These are phyloP conservation scores for Lates calcarifer DNA, from an alignment of 2,113 vertebrate genomes.

Conservation along the genomic window DNA sequence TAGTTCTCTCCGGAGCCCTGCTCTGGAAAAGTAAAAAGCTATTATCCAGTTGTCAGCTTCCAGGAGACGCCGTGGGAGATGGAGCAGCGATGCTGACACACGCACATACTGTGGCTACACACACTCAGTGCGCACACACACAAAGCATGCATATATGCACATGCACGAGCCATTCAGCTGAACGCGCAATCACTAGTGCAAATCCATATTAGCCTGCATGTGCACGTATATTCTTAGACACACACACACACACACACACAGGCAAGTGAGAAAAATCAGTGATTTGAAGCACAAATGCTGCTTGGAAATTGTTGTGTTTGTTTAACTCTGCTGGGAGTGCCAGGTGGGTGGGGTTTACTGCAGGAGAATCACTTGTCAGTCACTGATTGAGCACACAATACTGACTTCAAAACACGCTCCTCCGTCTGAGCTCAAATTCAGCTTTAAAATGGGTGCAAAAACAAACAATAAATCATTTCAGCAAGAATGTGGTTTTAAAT, in stretches of 20 bases:
- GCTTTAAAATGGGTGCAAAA: not conserved
- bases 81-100: conserved; percentile 87
- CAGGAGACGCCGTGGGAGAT: conserved; percentile 85
- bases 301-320: conserved; percentile 48
- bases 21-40: conserved; percentile 96
- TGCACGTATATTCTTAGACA: conserved; percentile 8
- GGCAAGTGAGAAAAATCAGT: not conserved
- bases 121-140: conserved; percentile 27
- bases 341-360: conserved; percentile 28
- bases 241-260: not conserved
- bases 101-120: conserved; percentile 82
- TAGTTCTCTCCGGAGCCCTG: conserved; percentile 91
- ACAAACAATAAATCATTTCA: too few species aligned
- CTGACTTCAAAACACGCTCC: not conserved
- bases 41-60: conserved; percentile 95
- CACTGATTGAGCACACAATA: not conserved
- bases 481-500: not conserved
- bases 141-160: conserved; percentile 26
- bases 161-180: conserved; percentile 53
- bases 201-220: conserved; percentile 28
- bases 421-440: not conserved
- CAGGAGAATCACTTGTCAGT: conserved; percentile 30
- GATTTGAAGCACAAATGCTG: conserved; percentile 31
- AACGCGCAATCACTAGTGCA: conserved; percentile 75
- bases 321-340: conserved; percentile 20